Evolutionary conservation across 2,888 invertebrate species (phyloP).

Genomic region (Omphaloscelis lunosa): DNA sequence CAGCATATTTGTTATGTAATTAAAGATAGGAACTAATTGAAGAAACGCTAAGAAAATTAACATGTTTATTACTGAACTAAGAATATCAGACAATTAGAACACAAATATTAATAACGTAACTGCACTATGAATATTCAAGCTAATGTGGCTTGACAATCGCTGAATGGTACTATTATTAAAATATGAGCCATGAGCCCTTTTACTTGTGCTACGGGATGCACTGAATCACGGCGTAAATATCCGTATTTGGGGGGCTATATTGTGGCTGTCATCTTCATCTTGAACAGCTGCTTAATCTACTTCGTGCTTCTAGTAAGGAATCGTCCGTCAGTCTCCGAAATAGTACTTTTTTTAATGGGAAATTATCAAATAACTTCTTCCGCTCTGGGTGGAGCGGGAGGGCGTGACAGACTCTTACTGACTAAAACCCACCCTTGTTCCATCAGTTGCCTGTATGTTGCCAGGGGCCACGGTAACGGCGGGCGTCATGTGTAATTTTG

Average conservation of each 20-base stretch:
- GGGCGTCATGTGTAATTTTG: not conserved
- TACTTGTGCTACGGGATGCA: not conserved
- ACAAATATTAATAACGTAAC: conserved; percentile 13
- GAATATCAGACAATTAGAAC: conserved; percentile 18
- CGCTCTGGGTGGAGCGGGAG: no score
- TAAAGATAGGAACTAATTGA: conserved; percentile 42
- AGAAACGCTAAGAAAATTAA: conserved; percentile 34
- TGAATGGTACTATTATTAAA: conserved; percentile 10
- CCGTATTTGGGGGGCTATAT: not conserved
- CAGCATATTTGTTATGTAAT: conserved; percentile 40
- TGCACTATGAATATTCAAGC: not conserved
- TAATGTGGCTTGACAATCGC: not conserved
- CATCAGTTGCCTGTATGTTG: no score
- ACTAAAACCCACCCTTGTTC: no score
- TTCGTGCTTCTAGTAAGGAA: not conserved
- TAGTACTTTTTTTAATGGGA: no score
- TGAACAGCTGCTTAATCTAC: not conserved
- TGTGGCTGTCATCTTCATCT: not conserved
- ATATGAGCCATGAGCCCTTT: conserved; percentile 11
- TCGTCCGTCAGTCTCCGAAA: not conserved
- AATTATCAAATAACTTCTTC: no score
- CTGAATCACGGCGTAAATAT: conserved; percentile 6
- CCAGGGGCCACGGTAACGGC: no score
- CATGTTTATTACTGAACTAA: conserved; percentile 17
- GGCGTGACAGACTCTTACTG: no score